A percentile compares a stretch with the other conserved stretches of the same genome.
These are phyloP conservation scores for Drosophila lacertosa DNA, from an alignment of 1,140 invertebrate species.

Conservation along the genomic window DNA sequence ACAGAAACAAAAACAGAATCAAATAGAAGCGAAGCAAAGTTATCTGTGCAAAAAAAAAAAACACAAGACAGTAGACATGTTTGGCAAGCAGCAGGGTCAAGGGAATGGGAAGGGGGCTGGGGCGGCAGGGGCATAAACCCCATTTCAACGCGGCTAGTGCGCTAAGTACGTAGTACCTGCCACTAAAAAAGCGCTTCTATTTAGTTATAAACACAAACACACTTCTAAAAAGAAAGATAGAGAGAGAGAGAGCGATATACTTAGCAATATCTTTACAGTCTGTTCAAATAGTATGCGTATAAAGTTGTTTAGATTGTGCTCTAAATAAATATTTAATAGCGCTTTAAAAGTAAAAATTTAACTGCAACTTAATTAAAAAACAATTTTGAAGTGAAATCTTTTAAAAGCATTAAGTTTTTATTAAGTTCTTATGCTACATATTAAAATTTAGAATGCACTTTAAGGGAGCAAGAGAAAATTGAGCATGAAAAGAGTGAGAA, in stretches of 20 bases:
- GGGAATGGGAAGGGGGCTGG: background rate
- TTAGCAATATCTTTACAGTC: slow-evolving; percentile 10
- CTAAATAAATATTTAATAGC: background rate
- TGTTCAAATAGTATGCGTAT: background rate
- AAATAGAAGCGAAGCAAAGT: slow-evolving; percentile 31
- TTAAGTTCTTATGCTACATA: background rate
- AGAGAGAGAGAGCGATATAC: slow-evolving; percentile 2
- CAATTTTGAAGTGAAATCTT: slow-evolving; percentile 1
- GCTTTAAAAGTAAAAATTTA: background rate
- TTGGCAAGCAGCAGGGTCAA: background rate
- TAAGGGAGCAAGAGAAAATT: too few relatives aligned
- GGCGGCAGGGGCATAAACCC: slow-evolving; percentile 42
- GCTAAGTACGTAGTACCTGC: slow-evolving; percentile 69
- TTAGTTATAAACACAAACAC: slow-evolving; percentile 60
- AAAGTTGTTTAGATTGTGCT: background rate
- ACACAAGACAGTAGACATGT: slow-evolving; percentile 19
- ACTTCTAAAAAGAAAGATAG: slow-evolving; percentile 9
- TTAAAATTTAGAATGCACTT: too few relatives aligned
- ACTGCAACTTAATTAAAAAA: background rate
- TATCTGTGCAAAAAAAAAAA: slow-evolving; percentile 61
- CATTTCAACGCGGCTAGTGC: slow-evolving; percentile 66
- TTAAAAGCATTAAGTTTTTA: background rate
- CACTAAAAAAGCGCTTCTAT: slow-evolving; percentile 66
- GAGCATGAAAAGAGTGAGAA: too few relatives aligned
- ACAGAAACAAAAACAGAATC: slow-evolving; percentile 44